phyloP scores from a whole-genome alignment of 2,113 vertebrate genomes.

The Bubo scandiacus region DNA sequence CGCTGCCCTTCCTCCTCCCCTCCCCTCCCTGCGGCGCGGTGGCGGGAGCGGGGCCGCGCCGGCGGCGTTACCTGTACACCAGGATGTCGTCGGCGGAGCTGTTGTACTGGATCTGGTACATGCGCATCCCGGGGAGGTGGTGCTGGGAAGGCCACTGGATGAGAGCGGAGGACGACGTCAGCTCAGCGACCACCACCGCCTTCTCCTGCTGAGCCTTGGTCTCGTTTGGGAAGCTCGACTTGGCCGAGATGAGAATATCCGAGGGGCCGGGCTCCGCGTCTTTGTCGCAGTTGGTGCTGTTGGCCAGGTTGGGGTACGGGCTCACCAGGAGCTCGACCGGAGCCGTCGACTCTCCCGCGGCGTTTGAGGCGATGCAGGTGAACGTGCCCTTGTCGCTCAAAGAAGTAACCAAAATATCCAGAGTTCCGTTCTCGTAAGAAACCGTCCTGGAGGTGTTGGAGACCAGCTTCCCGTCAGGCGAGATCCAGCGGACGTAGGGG shows the following conservation, averaged over 20 bases:
- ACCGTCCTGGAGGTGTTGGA: slow-evolving; percentile 85
- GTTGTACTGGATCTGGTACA: slow-evolving; percentile 98
- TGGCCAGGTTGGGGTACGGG: slow-evolving; percentile 81
- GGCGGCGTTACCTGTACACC: slow-evolving; percentile 85
- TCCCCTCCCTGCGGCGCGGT: too few relatives aligned
- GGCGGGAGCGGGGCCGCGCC: not conserved
- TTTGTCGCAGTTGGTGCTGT: slow-evolving; percentile 88
- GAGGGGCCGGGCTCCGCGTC: slow-evolving; percentile 81
- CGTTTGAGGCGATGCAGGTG: slow-evolving; percentile 94
- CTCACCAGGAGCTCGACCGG: slow-evolving; percentile 83
- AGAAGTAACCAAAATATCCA: slow-evolving; percentile 84
- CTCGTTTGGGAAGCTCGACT: slow-evolving; percentile 72
- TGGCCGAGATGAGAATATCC: slow-evolving; percentile 89
- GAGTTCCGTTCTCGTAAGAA: slow-evolving; percentile 87
- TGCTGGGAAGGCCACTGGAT: slow-evolving; percentile 88
- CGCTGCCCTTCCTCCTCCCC: too few relatives aligned
- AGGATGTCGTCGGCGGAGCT: slow-evolving; percentile 89
- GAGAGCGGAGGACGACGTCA: slow-evolving; percentile 89
- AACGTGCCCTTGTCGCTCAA: slow-evolving; percentile 82
- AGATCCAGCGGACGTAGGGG: slow-evolving; percentile 92
- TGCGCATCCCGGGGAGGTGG: slow-evolving; percentile 80
- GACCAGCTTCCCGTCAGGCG: slow-evolving; percentile 87
- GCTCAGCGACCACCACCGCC: slow-evolving; percentile 82
- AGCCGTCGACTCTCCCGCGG: slow-evolving; percentile 90
- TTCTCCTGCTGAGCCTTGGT: slow-evolving; percentile 68